Evolutionary conservation across 2,888 invertebrate genomes (phyloP).

Genomic region (Cerceris ruficornis): DNA sequence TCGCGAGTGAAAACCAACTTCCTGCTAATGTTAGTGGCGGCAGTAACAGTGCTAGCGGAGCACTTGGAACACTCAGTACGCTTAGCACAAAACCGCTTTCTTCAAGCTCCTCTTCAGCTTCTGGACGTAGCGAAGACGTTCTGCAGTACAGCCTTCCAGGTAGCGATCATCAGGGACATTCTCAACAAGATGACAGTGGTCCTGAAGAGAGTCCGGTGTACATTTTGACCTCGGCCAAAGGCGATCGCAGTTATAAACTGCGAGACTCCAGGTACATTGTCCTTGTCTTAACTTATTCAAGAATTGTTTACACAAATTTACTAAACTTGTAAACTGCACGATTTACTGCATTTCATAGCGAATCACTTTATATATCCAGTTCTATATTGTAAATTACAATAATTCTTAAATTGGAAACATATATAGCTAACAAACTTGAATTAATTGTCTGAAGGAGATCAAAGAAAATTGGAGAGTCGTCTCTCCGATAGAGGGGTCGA

Average conservation of each 20-base stretch:
- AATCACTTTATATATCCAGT: too few species aligned
- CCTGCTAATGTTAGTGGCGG: conserved; percentile 7
- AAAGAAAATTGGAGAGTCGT: too few species aligned
- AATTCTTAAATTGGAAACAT: too few species aligned
- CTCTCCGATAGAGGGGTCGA: too few species aligned
- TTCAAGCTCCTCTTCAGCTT: conserved; percentile 79
- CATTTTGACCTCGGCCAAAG: conserved; percentile 79
- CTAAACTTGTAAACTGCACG: too few species aligned
- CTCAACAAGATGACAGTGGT: conserved; percentile 79
- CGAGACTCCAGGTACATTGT: conserved; percentile 87
- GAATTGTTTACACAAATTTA: too few species aligned
- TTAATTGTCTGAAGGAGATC: too few species aligned
- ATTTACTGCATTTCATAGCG: too few species aligned
- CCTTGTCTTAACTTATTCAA: neutral
- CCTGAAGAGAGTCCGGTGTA: conserved; percentile 79
- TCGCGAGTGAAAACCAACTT: conserved; percentile 68
- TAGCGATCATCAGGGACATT: conserved; percentile 78
- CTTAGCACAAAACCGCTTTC: conserved; percentile 73
- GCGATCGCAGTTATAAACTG: conserved; percentile 85
- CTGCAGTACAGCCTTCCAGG: conserved; percentile 72
- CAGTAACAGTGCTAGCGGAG: too few species aligned
- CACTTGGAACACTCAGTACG: conserved; percentile 6
- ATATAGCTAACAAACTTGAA: too few species aligned
- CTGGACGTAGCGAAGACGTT: conserved; percentile 79
- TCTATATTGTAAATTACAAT: too few species aligned